Conservation (phyloP, 2,113 vertebrate genomes). For the Acrocephalus kingi region DNA sequence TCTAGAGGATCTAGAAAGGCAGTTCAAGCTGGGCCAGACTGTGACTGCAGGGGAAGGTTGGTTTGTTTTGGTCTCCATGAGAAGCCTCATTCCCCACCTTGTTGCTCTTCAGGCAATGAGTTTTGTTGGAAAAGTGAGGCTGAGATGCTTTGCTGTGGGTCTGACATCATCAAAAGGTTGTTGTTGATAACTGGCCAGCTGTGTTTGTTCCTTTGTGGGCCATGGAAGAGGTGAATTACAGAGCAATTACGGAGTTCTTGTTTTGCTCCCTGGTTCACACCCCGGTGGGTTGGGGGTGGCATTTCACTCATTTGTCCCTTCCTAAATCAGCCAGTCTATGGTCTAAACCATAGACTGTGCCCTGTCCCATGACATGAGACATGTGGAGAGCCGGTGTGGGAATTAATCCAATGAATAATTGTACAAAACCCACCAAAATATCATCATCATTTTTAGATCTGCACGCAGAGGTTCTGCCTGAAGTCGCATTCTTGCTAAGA, state of each 20-base stretch:
- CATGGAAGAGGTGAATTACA: neutral
- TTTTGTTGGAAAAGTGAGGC: neutral
- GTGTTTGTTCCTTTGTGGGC: neutral
- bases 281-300: fast-evolving
- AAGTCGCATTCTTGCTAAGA: neutral
- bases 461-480: neutral
- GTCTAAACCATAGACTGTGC: neutral
- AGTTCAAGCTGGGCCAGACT: neutral
- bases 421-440: neutral
- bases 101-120: neutral
- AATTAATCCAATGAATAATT: neutral
- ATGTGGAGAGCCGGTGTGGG: neutral
- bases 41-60: neutral
- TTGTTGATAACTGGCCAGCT: neutral
- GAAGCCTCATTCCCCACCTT: neutral
- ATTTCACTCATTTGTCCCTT: neutral
- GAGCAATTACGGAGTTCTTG: neutral
- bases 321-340: neutral
- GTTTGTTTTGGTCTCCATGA: constrained; percentile 26
- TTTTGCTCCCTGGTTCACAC: neutral
- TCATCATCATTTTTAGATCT: neutral
- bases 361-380: neutral
- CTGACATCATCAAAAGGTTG: neutral
- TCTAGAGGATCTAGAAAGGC: constrained; percentile 15
- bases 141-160: neutral